phyloP scores from a whole-genome alignment of 2,888 invertebrate species.

The Siphlonurus alternatus region DNA sequence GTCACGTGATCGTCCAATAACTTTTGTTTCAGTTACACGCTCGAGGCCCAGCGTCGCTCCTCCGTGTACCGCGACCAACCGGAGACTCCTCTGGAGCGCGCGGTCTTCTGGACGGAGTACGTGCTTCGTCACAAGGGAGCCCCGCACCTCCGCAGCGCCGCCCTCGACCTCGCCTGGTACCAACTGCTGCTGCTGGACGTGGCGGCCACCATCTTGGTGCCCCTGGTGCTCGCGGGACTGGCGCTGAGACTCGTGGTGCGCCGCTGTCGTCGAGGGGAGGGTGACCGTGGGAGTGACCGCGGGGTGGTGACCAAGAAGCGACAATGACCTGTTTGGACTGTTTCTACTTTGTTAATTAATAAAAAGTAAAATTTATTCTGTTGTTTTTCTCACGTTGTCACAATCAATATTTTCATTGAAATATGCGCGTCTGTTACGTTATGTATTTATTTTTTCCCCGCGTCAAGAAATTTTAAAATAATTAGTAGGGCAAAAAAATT shows the following conservation, averaged over 20 bases:
- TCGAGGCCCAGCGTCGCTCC: slow-evolving; percentile 16
- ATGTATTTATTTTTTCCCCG: too few species aligned
- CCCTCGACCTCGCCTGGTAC: slow-evolving; percentile 29
- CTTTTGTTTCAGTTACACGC: not conserved
- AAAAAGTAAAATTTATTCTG: too few species aligned
- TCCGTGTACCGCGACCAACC: slow-evolving; percentile 39
- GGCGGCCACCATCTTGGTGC: not conserved
- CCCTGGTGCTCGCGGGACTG: not conserved
- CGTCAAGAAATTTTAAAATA: too few species aligned
- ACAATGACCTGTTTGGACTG: too few species aligned
- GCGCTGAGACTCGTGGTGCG: not conserved
- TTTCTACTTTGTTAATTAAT: too few species aligned
- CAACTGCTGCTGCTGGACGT: slow-evolving; percentile 29
- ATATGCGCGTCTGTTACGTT: too few species aligned
- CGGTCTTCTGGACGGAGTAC: slow-evolving; percentile 47
- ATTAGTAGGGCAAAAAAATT: too few species aligned
- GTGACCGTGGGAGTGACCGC: not conserved
- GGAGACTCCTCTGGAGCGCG: slow-evolving; percentile 37
- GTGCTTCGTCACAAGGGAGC: slow-evolving; percentile 40
- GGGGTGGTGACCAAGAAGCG: not conserved
- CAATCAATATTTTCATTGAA: too few species aligned
- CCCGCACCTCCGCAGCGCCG: slow-evolving; percentile 32
- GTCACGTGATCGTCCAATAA: too few species aligned
- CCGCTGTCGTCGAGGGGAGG: not conserved
- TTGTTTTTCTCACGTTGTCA: too few species aligned